Evolutionary conservation across 2,888 invertebrate species (phyloP), one percentile per base, ranked within the genome.

Genomic region (Ferrisia virgata): DNA sequence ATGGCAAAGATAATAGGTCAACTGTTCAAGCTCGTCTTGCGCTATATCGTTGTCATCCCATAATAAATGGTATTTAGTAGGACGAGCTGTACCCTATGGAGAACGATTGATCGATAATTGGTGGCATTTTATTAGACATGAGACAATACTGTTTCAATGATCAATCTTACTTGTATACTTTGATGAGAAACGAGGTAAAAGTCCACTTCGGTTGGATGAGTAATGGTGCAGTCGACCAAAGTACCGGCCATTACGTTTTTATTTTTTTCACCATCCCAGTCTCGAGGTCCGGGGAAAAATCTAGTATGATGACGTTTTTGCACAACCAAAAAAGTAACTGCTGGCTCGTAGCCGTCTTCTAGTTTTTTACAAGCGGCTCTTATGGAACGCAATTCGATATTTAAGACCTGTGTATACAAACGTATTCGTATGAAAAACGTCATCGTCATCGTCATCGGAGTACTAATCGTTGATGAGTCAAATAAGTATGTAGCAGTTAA

Each of bases 301-400:
- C 98, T 92, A 0, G 97, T 96, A 88, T 99, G 98, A 90, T 99
- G 99, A 0, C 99, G 91, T 89, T 99, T 99, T 88, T 99, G 98
- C 0, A 99, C 98, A 11, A 98, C 94, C 64, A 98, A 90, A 89
- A 97, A 98, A 39, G 97, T 94, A 28, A 99, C 92, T 81, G 93
- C 91, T 0, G 98, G 96, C 87, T 93, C 92, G 87, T 92, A 93
- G 0, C 88, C 89, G 5, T 90, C 90, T 4, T 89, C 79, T 43
- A 43, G 8, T 79, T 47, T 25, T 28, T 25, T 39, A 87, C 95
- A 95, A 0, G 97, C 98, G 64, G 89, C 89, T 87, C 93, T 90
- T 13, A 96, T 92, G 0, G 93, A 93, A 0, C 87, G 87, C n/a
- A 94, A 87, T 88, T 95, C 95, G 1, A 89, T 89, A 79, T 91